Evolutionary conservation across 1,140 invertebrate species (phyloP).

Genomic region (Meloidogyne floridensis): DNA sequence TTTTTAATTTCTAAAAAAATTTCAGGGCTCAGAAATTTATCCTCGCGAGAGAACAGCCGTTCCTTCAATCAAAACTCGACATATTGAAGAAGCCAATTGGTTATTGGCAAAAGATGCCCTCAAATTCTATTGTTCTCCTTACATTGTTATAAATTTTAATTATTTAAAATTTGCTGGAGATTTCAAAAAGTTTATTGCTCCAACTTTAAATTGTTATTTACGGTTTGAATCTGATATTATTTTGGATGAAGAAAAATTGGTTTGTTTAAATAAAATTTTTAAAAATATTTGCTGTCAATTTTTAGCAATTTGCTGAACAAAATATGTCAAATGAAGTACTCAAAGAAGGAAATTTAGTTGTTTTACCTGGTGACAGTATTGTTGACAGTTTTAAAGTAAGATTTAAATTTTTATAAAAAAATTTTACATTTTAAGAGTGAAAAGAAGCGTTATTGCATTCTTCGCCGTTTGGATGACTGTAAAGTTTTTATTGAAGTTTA

Average conservation of each 20-base stretch:
- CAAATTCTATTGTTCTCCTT: conserved; percentile 45
- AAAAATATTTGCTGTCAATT: not conserved
- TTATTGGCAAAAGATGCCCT: conserved; percentile 41
- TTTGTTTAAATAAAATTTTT: not conserved
- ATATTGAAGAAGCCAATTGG: conserved; percentile 44
- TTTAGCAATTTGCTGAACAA: not conserved
- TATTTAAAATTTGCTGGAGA: conserved; percentile 48
- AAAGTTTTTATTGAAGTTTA: conserved; percentile 40
- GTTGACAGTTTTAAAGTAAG: conserved; percentile 51
- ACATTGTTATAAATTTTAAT: conserved; percentile 51
- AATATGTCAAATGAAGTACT: conserved; percentile 30
- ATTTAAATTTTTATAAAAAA: not conserved
- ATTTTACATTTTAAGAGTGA: conserved; percentile 30
- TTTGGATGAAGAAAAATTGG: conserved; percentile 45
- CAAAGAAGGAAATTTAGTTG: conserved; percentile 50
- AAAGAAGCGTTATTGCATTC: conserved; percentile 48
- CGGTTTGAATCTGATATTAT: conserved; percentile 44
- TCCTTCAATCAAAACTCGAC: conserved; percentile 33
- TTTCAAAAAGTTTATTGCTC: conserved; percentile 52
- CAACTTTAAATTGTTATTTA: conserved; percentile 26
- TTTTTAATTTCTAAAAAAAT: conserved; percentile 26
- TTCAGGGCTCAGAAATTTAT: conserved; percentile 34
- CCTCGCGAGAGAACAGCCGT: conserved; percentile 41
- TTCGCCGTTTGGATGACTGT: conserved; percentile 35
- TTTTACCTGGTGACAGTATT: conserved; percentile 50